These are phyloP conservation scores for Clivina fossor DNA, from an alignment of 2,888 invertebrate species.

Conservation along the genomic window DNA sequence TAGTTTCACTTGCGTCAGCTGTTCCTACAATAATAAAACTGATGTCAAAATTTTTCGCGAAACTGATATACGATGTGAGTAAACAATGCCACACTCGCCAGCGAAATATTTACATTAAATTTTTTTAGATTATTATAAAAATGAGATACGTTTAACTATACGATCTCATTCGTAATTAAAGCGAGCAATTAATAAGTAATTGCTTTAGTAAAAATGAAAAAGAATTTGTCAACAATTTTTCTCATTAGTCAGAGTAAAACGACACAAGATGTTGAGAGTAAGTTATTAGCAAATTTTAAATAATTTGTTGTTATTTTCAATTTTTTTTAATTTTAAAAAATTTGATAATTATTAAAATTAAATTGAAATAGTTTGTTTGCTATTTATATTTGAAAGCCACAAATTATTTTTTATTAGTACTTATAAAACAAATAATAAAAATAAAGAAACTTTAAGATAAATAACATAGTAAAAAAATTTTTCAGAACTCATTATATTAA, in stretches of 20 bases:
- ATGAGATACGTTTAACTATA: constrained; percentile 1
- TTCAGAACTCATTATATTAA: no score
- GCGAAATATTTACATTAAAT: constrained; percentile 4
- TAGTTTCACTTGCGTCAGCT: no score
- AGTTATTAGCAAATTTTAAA: constrained; percentile 4
- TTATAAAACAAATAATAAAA: no score
- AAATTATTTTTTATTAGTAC: not conserved
- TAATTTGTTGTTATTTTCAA: not conserved
- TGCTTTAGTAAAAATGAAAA: constrained; percentile 13
- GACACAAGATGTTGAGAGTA: constrained; percentile 15
- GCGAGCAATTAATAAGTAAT: not conserved
- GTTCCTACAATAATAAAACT: no score
- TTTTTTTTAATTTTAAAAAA: not conserved
- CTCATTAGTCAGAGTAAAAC: constrained; percentile 8
- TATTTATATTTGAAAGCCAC: not conserved
- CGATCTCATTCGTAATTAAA: constrained; percentile 14
- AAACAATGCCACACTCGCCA: constrained; percentile 7
- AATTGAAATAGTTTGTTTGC: not conserved
- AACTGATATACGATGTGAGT: constrained; percentile 17
- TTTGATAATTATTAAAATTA: not conserved
- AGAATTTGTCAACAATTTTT: constrained; percentile 18
- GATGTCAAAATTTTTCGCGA: constrained; percentile 10
- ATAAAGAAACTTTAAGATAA: no score
- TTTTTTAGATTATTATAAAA: constrained; percentile 20
- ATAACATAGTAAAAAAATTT: no score